Conservation (phyloP, 2,797 vertebrate species). For the Manis pentadactyla region DNA sequence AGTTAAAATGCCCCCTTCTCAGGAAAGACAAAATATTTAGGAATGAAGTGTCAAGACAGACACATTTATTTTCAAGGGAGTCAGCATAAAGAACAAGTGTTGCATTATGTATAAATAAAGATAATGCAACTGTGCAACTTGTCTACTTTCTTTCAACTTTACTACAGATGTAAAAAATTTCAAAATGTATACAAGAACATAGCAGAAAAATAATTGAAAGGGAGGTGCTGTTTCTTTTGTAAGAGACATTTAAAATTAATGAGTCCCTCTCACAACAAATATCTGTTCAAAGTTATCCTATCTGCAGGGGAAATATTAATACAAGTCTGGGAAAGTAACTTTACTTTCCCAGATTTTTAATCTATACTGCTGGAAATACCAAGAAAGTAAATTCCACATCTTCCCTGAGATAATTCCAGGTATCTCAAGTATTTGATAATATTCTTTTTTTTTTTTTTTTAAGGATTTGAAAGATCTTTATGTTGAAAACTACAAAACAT, state of each 20-base stretch:
- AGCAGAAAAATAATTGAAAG: not conserved
- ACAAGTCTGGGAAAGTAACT: not conserved
- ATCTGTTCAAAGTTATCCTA: not conserved
- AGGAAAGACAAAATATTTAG: not conserved
- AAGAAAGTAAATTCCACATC: not conserved
- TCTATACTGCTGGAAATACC: not conserved
- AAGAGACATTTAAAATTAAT: not conserved
- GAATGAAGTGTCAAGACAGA: not conserved
- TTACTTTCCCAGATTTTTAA: not conserved
- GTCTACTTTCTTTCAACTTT: not conserved
- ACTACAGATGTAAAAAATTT: not conserved
- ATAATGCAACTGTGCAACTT: not conserved
- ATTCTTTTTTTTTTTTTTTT: not conserved
- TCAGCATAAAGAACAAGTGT: not conserved
- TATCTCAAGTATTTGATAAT: not conserved
- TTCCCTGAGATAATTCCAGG: not conserved
- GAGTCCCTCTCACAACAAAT: not conserved
- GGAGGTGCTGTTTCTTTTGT: not conserved
- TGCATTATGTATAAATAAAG: not conserved
- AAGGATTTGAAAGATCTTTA: not conserved
- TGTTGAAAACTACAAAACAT: not conserved
- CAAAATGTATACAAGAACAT: not conserved
- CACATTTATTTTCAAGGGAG: not conserved
- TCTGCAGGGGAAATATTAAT: not conserved
- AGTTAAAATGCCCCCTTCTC: not conserved